A percentile compares a stretch with the other conserved stretches of the same genome.
These are phyloP conservation scores for Syrmaticus mikado DNA, from an alignment of 2,113 vertebrate species.

Conservation along the genomic window DNA sequence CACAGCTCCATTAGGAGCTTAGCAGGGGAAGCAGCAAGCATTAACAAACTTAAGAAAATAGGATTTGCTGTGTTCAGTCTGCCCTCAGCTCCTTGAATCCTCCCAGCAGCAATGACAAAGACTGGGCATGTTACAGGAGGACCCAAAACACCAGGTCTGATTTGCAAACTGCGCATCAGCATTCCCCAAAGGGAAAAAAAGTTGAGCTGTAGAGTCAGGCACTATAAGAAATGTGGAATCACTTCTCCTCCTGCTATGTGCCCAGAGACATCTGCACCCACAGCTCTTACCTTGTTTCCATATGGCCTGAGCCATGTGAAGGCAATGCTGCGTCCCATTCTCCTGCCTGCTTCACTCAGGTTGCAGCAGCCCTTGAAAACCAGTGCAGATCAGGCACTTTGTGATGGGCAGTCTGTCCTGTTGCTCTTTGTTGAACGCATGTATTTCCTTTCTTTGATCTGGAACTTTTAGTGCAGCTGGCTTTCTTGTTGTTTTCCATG, in stretches of 20 bases:
- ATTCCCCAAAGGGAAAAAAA: not conserved
- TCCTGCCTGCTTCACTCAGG: not conserved
- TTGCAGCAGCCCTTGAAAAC: not conserved
- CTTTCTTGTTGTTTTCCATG: not conserved
- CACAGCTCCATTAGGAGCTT: slow-evolving; percentile 54
- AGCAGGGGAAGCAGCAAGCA: slow-evolving; percentile 38
- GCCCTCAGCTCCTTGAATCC: not conserved
- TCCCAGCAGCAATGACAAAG: not conserved
- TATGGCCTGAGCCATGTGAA: not conserved
- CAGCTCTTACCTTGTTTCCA: not conserved
- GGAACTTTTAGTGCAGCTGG: not conserved
- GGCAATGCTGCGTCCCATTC: accelerated
- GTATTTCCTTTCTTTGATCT: not conserved
- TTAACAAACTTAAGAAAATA: slow-evolving; percentile 69
- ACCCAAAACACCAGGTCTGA: not conserved
- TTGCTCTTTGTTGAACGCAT: not conserved
- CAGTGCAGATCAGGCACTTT: accelerated
- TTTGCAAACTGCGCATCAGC: not conserved
- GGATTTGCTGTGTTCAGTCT: slow-evolving; percentile 51
- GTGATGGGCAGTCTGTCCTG: not conserved
- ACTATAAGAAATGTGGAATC: not conserved
- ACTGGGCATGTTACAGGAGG: not conserved
- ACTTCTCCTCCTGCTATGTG: not conserved
- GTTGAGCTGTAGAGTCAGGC: not conserved
- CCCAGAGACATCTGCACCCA: not conserved